Evolutionary conservation across 2,797 vertebrate genomes (phyloP).

Genomic region (Tapera naevia): DNA sequence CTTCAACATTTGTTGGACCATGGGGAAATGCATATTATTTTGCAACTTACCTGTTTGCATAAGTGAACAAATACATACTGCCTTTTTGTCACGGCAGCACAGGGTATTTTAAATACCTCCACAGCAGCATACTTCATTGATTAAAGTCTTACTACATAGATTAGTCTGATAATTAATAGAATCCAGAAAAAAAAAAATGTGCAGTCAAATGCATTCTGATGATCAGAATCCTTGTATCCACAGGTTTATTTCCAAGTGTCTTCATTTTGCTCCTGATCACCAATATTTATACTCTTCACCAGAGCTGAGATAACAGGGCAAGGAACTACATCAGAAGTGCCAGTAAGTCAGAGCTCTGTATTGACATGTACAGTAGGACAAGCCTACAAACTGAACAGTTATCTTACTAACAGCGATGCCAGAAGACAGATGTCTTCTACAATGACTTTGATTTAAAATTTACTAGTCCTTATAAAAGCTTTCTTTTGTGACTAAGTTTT

Average conservation of each 20-base stretch:
- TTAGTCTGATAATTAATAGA: not conserved
- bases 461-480: not conserved
- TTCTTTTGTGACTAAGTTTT: not conserved
- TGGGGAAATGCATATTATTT: not conserved
- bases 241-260: not conserved
- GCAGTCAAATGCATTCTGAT: accelerated
- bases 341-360: not conserved
- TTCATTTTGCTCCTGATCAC: not conserved
- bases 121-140: not conserved
- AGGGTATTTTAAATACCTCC: not conserved
- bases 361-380: not conserved
- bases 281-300: not conserved
- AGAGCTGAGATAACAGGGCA: not conserved
- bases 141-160: not conserved
- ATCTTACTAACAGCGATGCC: not conserved
- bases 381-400: not conserved
- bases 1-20: not conserved
- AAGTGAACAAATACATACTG: not conserved
- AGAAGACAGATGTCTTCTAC: not conserved
- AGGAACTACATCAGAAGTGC: not conserved
- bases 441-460: not conserved
- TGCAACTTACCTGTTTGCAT: slow-evolving; percentile 1
- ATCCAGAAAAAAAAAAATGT: not conserved
- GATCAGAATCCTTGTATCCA: not conserved
- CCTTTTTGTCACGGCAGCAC: not conserved